Evolutionary conservation across 1,140 invertebrate genomes (phyloP).

Genomic region (Macrobrachium rosenbergii): DNA sequence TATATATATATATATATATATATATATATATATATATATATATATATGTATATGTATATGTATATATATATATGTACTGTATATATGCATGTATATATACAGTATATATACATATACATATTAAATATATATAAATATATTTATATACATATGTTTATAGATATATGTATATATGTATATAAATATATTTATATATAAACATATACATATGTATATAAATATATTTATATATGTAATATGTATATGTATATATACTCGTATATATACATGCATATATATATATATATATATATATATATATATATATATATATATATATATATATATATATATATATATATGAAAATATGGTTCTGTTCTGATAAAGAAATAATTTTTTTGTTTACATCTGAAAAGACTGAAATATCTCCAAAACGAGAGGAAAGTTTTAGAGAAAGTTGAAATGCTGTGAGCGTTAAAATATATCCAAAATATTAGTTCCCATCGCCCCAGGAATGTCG

Average conservation of each 20-base stretch:
- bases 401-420: no score
- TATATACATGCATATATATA: background rate
- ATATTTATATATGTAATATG: background rate
- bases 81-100: background rate
- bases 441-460: no score
- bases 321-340: no score
- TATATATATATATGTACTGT: background rate
- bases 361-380: no score
- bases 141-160: background rate
- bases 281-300: slow-evolving; percentile 13
- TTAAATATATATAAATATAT: background rate
- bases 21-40: slow-evolving; percentile 13
- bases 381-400: no score
- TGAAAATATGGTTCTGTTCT: no score
- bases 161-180: slow-evolving; percentile 15
- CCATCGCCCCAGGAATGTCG: no score
- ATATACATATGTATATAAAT: slow-evolving; percentile 3
- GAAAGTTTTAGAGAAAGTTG: no score
- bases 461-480: no score
- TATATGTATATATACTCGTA: background rate
- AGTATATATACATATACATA: background rate
- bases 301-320: slow-evolving; percentile 8
- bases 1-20: background rate
- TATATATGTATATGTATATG: background rate
- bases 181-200: background rate